Conservation (phyloP, 2,113 vertebrate species). For the Bombycilla garrulus region DNA sequence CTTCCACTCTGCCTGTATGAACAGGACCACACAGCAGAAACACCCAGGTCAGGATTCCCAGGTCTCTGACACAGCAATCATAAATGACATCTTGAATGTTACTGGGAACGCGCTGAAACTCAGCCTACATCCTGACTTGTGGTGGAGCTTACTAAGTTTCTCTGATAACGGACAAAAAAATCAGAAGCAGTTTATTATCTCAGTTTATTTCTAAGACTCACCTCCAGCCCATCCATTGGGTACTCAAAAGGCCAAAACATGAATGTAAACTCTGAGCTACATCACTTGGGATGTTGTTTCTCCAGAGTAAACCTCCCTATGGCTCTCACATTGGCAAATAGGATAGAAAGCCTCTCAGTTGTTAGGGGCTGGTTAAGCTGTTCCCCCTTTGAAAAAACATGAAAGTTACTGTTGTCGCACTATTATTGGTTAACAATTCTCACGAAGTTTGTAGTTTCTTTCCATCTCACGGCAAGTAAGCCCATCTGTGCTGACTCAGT, state of each 20-base stretch:
- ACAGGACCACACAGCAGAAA: neutral
- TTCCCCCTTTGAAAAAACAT: neutral
- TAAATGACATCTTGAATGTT: neutral
- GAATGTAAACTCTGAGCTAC: neutral
- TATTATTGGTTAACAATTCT: neutral
- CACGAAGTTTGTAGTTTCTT: neutral
- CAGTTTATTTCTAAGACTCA: neutral
- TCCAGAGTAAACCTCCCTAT: neutral
- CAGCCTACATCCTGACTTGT: neutral
- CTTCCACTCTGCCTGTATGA: rapidly evolving
- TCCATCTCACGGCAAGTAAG: neutral
- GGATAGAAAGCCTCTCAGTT: neutral
- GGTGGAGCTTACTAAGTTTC: neutral
- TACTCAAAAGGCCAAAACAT: neutral
- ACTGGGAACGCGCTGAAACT: neutral
- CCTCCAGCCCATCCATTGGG: neutral
- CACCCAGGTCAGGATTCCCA: neutral
- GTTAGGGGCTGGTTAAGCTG: neutral
- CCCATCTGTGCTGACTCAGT: neutral
- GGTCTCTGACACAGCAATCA: neutral
- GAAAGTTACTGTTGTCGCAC: neutral
- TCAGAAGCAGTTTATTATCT: neutral
- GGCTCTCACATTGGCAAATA: rapidly evolving
- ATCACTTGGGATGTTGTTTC: neutral
- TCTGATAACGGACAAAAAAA: neutral